phyloP scores from a whole-genome alignment of 1,140 invertebrate genomes.

The Neodiprion lecontei region DNA sequence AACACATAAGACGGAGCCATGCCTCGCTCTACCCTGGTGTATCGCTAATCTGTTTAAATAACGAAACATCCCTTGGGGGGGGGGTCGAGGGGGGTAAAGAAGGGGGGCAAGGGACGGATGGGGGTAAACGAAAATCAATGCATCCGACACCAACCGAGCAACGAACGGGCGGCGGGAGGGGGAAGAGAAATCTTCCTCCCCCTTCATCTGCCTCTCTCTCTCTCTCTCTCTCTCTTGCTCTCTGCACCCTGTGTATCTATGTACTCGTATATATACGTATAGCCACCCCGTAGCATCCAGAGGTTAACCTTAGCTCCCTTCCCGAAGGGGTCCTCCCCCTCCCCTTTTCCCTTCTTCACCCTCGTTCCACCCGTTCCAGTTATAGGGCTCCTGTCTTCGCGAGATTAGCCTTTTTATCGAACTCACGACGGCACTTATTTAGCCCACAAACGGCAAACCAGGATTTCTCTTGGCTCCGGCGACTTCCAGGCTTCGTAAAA shows the following conservation, averaged over 20 bases:
- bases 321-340: not conserved
- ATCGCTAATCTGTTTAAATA: slow-evolving; percentile 7
- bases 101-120: not conserved
- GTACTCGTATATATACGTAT: too few species aligned
- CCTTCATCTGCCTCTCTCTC: not conserved
- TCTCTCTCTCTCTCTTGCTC: too few species aligned
- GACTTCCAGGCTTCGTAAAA: too few species aligned
- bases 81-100: not conserved
- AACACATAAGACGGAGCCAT: not conserved
- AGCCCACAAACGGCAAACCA: not conserved
- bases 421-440: slow-evolving; percentile 7
- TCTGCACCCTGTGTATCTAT: too few species aligned
- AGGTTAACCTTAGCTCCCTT: not conserved
- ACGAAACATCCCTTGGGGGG: not conserved
- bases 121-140: slow-evolving; percentile 21
- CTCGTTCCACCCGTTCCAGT: not conserved
- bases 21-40: not conserved
- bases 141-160: slow-evolving; percentile 14
- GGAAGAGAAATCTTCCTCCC: not conserved
- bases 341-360: not conserved
- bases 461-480: not conserved
- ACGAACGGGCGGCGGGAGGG: not conserved
- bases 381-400: slow-evolving; percentile 8
- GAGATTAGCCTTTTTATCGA: slow-evolving; percentile 16
- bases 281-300: not conserved